Evolutionary conservation across 2,888 invertebrate species (phyloP), one percentile per base, ranked within the genome.

Genomic region (Strigamia crassipes): DNA sequence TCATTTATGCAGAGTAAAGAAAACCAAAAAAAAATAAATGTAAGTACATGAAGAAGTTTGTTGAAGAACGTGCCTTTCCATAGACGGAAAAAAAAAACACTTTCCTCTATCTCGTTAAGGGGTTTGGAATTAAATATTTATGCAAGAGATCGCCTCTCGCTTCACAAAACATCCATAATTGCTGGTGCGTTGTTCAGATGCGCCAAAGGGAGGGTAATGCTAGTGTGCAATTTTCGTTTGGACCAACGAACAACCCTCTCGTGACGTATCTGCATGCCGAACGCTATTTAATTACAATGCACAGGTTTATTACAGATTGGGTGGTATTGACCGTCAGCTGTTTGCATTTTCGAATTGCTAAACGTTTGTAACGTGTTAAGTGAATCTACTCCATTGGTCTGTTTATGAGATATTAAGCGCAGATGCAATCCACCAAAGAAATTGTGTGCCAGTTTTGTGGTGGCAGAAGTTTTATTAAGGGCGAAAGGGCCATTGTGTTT

Each of bases 101-200:
- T 73, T 73, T 31, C 73, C 27, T 31, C 73, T 73, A 27, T 73
- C 73, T 73, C 73, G 73, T 73, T 73, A 73, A 73, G 73, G 73
- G 73, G 31, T 12, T 73, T 78, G 78, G 78, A 78, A 78, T 78
- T 42, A 78, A 78, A 78, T 78, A 78, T 78, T 78, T 78, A 78
- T 78, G 78, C 78, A 78, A 78, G 73, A 78, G 78, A 78, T 42
- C 78, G 41, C 42, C 78, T 78, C 42, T 42, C 42, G 78, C 78
- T 42, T 78, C 42, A 42, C 38, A 38, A 78, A 78, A 78, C 78
- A 78, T 78, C 41, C 78, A 78, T 78, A 78, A 78, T 78, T 78
- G 42, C 78, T 31, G n/a, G 73, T 73, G 73, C 73, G 73, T 73
- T 73, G 27, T 73, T 73, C 73, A 31, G 73, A 73, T 73, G 73